phyloP scores from a whole-genome alignment of 2,888 invertebrate species.

The Chymomyza amoena region DNA sequence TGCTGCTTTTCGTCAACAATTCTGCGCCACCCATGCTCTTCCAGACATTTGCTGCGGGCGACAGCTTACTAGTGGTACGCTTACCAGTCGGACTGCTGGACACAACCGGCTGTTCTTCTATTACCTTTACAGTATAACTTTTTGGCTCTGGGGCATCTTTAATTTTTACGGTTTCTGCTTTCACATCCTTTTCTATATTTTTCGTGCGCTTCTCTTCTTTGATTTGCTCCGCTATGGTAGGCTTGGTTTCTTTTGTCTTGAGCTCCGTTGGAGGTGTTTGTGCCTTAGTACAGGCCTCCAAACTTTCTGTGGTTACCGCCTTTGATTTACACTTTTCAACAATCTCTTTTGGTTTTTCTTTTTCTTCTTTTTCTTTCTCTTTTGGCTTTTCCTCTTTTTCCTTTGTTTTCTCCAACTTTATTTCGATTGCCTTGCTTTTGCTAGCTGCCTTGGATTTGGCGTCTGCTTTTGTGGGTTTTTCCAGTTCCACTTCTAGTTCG shows the following conservation, averaged over 20 bases:
- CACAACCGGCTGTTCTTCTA: constrained; percentile 10
- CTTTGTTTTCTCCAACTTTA: constrained; percentile 8
- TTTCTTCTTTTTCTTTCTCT: constrained; percentile 4
- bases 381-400: background rate
- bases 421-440: constrained; percentile 4
- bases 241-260: background rate
- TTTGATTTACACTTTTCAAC: background rate
- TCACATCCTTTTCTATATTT: background rate
- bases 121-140: constrained; percentile 23
- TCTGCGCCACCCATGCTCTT: constrained; percentile 46
- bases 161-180: background rate
- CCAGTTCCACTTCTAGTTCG: background rate
- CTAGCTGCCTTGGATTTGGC: background rate
- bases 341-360: background rate
- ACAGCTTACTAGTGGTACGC: background rate
- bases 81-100: background rate
- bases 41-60: constrained; percentile 40
- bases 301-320: background rate
- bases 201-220: background rate
- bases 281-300: background rate
- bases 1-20: constrained; percentile 34
- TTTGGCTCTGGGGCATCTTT: background rate
- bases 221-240: background rate
- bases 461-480: background rate
- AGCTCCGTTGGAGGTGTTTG: background rate